phyloP scores from a whole-genome alignment of 2,113 vertebrate species.

The Oryzias melastigma region DNA sequence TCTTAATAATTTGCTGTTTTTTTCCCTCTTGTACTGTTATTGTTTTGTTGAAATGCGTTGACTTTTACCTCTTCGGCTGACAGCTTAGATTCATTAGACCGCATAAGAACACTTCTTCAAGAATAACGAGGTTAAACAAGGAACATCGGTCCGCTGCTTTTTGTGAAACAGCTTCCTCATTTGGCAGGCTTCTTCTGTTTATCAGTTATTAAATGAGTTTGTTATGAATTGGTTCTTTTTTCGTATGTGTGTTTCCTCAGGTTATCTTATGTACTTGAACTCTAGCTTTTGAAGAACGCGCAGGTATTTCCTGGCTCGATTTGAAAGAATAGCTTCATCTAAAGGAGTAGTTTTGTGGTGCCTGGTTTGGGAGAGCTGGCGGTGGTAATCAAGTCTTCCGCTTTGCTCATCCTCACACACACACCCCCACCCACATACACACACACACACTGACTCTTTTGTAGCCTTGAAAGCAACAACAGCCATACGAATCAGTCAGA shows the following conservation, averaged over 20 bases:
- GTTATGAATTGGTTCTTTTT: slow-evolving; percentile 7
- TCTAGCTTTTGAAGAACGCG: background rate
- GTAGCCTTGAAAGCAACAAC: slow-evolving; percentile 5
- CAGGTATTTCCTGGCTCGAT: background rate
- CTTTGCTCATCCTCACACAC: background rate
- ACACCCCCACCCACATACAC: background rate
- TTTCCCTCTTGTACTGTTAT: background rate
- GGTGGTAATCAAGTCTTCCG: background rate
- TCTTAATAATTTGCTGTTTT: background rate
- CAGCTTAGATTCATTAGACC: too few species aligned
- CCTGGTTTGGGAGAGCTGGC: slow-evolving; percentile 11
- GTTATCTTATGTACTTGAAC: background rate
- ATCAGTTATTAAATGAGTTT: background rate
- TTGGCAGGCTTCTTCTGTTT: slow-evolving; percentile 15
- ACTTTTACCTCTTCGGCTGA: background rate
- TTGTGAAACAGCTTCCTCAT: slow-evolving; percentile 30
- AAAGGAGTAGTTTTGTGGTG: background rate
- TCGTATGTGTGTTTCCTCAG: background rate
- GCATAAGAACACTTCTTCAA: too few species aligned
- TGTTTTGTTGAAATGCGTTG: background rate
- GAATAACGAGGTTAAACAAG: slow-evolving; percentile 6
- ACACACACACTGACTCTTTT: slow-evolving; percentile 15
- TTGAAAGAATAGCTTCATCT: slow-evolving; percentile 2
- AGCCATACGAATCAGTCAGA: background rate
- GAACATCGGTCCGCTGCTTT: background rate